Evolutionary conservation across 2,888 invertebrate genomes (phyloP).

Genomic region (Margaritifera margaritifera): DNA sequence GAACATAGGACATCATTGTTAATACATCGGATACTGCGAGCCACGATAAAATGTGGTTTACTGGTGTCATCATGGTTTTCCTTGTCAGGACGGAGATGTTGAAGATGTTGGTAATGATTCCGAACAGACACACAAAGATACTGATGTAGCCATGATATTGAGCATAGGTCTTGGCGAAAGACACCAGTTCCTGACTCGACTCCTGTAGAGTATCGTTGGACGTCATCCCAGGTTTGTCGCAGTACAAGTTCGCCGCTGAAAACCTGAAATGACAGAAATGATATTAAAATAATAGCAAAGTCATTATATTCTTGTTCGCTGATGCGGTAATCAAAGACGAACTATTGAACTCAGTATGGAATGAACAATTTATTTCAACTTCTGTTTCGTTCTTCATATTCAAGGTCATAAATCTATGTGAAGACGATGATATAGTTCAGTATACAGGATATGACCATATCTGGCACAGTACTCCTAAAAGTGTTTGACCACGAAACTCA

Average conservation of each 20-base stretch:
- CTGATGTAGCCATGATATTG: conserved; percentile 87
- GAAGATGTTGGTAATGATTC: conserved; percentile 91
- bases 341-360: too few relatives aligned
- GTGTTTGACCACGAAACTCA: too few relatives aligned
- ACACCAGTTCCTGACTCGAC: conserved; percentile 27
- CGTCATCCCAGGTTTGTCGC: conserved; percentile 34
- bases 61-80: conserved; percentile 90
- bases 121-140: conserved; percentile 89
- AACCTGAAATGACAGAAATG: conserved; percentile 36
- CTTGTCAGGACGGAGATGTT: conserved; percentile 90
- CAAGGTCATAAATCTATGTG: too few relatives aligned
- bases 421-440: too few relatives aligned
- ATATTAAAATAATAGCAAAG: neutral
- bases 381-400: too few relatives aligned
- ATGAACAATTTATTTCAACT: too few relatives aligned
- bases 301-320: too few relatives aligned
- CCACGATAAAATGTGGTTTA: conserved; percentile 89
- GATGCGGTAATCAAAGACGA: too few relatives aligned
- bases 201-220: conserved; percentile 23
- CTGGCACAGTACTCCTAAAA: too few relatives aligned
- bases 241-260: conserved; percentile 47
- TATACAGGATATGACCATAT: too few relatives aligned
- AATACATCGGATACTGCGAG: conserved; percentile 91
- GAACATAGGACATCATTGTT: conserved; percentile 91
- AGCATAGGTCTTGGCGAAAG: conserved; percentile 57